phyloP scores from a whole-genome alignment of 2,888 invertebrate genomes.

The Pogonocherus hispidulus region DNA sequence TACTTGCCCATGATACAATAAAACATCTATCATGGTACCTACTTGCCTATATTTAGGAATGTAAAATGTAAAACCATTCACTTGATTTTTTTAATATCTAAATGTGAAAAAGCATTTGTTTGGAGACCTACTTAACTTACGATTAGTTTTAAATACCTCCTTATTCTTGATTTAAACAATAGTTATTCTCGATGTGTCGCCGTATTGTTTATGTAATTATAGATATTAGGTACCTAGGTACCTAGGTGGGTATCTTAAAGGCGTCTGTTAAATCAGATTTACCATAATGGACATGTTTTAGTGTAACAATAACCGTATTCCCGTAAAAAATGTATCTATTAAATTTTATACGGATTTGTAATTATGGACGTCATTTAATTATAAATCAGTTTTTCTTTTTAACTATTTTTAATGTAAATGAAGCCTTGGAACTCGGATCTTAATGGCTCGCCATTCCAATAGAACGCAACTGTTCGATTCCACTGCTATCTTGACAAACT shows the following conservation, averaged over 20 bases:
- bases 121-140: too few species aligned
- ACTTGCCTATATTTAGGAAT: too few species aligned
- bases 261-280: conserved; percentile 24
- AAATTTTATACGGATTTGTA: conserved; percentile 55
- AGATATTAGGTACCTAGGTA: too few species aligned
- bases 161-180: too few species aligned
- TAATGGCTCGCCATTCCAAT: conserved; percentile 43
- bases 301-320: conserved; percentile 15
- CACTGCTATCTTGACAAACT: background rate
- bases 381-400: conserved; percentile 66
- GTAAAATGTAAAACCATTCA: too few species aligned
- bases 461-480: conserved; percentile 51
- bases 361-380: conserved; percentile 65
- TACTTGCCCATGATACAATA: too few species aligned
- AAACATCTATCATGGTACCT: too few species aligned
- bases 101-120: too few species aligned
- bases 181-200: background rate
- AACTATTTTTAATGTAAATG: conserved; percentile 68
- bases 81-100: too few species aligned
- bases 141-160: too few species aligned
- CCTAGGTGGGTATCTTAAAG: background rate
- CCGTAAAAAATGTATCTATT: conserved; percentile 35
- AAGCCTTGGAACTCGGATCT: conserved; percentile 64
- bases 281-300: conserved; percentile 5
- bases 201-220: conserved; percentile 14